Conservation (phyloP, 2,113 vertebrate species). For the Oryzias celebensis region DNA sequence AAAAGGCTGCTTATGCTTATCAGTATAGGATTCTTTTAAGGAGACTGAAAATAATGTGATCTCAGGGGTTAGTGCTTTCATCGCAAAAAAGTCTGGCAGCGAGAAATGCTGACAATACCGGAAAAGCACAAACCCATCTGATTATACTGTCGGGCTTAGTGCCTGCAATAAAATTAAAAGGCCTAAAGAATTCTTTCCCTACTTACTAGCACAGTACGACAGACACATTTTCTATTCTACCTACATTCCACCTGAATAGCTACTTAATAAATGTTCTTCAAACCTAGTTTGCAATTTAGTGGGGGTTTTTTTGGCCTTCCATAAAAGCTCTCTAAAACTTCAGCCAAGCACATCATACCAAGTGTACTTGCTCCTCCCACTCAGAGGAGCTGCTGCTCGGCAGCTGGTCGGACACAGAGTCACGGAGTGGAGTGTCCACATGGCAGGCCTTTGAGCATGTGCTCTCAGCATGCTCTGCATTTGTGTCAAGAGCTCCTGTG, state of each 20-base stretch:
- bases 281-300: slow-evolving; percentile 30
- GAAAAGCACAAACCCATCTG: slow-evolving; percentile 8
- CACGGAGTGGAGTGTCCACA: slow-evolving; percentile 72
- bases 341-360: slow-evolving; percentile 77
- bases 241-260: slow-evolving; percentile 30
- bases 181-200: slow-evolving; percentile 2
- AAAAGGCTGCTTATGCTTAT: slow-evolving; percentile 32
- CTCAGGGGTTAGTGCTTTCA: slow-evolving; percentile 21
- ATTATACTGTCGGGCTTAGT: slow-evolving; percentile 7
- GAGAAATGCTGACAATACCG: slow-evolving; percentile 8
- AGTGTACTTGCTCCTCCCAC: slow-evolving; percentile 92
- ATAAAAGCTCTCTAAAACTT: slow-evolving; percentile 12
- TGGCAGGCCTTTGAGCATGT: slow-evolving; percentile 55
- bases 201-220: slow-evolving; percentile 3
- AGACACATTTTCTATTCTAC: slow-evolving; percentile 33
- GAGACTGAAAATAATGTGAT: slow-evolving; percentile 17
- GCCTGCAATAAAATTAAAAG: not conserved
- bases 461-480: slow-evolving; percentile 45
- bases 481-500: slow-evolving; percentile 56
- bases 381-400: slow-evolving; percentile 83
- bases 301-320: slow-evolving; percentile 47
- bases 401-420: slow-evolving; percentile 81
- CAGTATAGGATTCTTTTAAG: slow-evolving; percentile 18
- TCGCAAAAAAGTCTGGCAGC: slow-evolving; percentile 5
- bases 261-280: not conserved